A percentile compares a stretch with the other conserved stretches of the same genome.
phyloP scores from a whole-genome alignment of 1,140 invertebrate genomes.

The Pseudobourletiella spinata region DNA sequence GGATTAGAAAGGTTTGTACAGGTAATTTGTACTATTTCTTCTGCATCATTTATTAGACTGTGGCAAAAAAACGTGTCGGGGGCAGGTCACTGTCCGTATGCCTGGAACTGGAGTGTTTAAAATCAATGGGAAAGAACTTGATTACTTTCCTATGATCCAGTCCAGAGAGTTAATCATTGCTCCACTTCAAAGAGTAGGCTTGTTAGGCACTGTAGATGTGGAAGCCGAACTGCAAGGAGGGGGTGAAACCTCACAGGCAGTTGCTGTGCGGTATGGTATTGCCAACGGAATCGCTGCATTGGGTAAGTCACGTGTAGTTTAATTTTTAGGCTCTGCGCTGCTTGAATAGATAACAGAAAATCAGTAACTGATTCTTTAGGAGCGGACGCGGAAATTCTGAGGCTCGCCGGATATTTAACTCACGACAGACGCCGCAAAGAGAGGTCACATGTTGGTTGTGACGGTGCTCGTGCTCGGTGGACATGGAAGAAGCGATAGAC shows the following conservation, averaged over 20 bases:
- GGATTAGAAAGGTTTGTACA: not conserved
- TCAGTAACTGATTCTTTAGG: constrained; percentile 8
- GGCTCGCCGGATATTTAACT: constrained; percentile 81
- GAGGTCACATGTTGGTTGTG: constrained; percentile 89
- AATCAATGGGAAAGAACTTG: constrained; percentile 59
- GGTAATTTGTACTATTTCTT: constrained; percentile 9
- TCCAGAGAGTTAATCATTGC: constrained; percentile 52
- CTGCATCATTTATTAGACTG: constrained; percentile 49
- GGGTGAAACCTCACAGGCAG: constrained; percentile 59
- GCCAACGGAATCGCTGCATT: constrained; percentile 64
- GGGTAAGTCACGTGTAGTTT: constrained; percentile 48
- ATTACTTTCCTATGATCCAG: constrained; percentile 22
- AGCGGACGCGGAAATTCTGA: constrained; percentile 62
- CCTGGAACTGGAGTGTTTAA: constrained; percentile 72
- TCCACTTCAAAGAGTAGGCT: constrained; percentile 68
- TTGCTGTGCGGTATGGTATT: constrained; percentile 76
- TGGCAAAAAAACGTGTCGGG: constrained; percentile 59
- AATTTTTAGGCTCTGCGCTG: not conserved
- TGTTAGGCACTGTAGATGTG: constrained; percentile 71
- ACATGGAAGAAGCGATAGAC: constrained; percentile 86
- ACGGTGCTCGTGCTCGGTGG: constrained; percentile 78
- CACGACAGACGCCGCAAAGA: constrained; percentile 68
- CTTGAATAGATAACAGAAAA: not conserved
- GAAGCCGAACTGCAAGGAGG: constrained; percentile 61
- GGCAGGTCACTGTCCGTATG: constrained; percentile 54